Base-by-base conservation (phyloP, 2,888 invertebrate species). In the Eugnorisma glareosa region DNA sequence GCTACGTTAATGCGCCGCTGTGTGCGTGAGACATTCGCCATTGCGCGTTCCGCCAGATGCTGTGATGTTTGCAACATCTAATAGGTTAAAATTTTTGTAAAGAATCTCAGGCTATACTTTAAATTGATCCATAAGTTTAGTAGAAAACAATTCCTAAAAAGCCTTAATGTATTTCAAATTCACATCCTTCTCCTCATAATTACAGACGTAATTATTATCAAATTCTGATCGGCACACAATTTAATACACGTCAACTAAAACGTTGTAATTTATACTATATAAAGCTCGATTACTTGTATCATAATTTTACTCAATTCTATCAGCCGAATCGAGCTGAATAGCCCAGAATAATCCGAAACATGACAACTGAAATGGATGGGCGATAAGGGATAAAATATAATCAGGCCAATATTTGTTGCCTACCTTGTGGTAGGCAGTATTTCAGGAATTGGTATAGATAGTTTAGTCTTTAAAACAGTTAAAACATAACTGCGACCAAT, bases 41-140 rank as follows among this genome's bases (percentile, higher is more conserved):
- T 94, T 95, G 93, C 94, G 93, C 92, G 94, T 96, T 96, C 95
- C 95, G 95, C 95, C 95, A 96, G 95, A 96, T 95, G 95, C 94
- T 94, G 94, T 87, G 92, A 91, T 92, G 93, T 95, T 95, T 95
- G 94, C 95, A 95, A 95, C 94, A 95, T 93, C 91, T 89, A 91
- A 76, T 80, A 83, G 79, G 90, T 91, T 89, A 82, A 90, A 92
- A 91, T 90, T 85, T 85, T 82, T 89, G 91, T 91, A 89, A 86
- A 91, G 81, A 89, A 77, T 77, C 35, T 45, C 24, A 70, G 11
- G n/a, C 45, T 54, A 15, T 11, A 74, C 68, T 77, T 79, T 59
- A 59, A 67, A 71, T 61, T 21, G 37, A 37, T 31, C 31, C 37
- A 73, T 54, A 18, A 24, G 6, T 54, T 64, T 24, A 40, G 18